These are phyloP conservation scores for Strigamia crassipes DNA, from an alignment of 2,888 invertebrate genomes.

Conservation along the genomic window DNA sequence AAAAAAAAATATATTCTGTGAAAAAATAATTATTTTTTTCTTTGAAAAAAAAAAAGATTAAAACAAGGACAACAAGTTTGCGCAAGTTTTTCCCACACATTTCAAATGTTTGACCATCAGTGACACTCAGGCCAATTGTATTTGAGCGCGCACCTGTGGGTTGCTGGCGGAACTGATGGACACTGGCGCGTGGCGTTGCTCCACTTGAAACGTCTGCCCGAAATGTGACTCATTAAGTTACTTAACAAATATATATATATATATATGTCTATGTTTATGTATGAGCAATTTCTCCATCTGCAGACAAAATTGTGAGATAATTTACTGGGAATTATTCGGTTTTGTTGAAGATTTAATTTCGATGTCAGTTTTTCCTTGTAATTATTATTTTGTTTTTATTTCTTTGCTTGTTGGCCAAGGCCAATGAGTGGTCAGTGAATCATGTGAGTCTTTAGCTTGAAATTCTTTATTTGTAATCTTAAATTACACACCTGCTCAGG, in stretches of 20 bases:
- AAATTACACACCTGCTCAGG: background rate
- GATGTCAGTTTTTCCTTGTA: background rate
- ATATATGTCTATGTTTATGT: background rate
- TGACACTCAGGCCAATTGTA: conserved; percentile 1
- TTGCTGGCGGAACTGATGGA: background rate
- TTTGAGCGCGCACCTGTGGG: background rate
- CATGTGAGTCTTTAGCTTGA: background rate
- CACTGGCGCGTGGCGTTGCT: conserved; percentile 10
- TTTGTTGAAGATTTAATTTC: background rate
- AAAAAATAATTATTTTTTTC: background rate
- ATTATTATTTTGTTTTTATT: background rate
- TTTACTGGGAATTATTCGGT: background rate
- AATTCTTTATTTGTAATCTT: background rate
- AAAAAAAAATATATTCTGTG: background rate
- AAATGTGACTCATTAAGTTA: background rate
- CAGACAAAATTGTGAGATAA: background rate
- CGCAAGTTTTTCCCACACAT: background rate
- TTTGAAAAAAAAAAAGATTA: background rate
- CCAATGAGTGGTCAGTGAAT: background rate
- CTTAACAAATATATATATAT: background rate
- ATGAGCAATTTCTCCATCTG: background rate
- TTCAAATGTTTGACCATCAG: background rate
- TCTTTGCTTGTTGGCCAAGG: background rate
- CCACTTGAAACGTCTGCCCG: background rate
- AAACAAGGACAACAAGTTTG: background rate